phyloP scores from a whole-genome alignment of 2,797 vertebrate species.

The Masticophis lateralis region DNA sequence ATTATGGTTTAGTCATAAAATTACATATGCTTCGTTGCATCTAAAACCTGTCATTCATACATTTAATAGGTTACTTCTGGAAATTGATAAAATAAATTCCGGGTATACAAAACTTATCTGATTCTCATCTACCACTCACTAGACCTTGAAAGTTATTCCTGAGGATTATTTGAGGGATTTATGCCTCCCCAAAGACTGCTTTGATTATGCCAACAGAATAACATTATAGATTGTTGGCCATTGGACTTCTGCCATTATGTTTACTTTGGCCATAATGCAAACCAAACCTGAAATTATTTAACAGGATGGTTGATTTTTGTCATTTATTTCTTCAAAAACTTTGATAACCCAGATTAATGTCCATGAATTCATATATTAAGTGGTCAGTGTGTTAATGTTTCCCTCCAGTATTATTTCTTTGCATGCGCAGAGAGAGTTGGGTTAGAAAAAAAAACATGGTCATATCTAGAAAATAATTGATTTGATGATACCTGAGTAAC shows the following conservation, averaged over 20 bases:
- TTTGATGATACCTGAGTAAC: background rate
- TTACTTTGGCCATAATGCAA: background rate
- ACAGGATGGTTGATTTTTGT: constrained; percentile 18
- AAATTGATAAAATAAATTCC: background rate
- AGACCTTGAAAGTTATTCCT: background rate
- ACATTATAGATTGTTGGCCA: background rate
- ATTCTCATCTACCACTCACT: background rate
- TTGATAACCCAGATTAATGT: constrained; percentile 9
- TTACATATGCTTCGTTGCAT: background rate
- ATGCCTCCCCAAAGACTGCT: background rate
- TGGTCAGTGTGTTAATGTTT: background rate
- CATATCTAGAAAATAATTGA: background rate
- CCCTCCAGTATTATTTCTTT: background rate
- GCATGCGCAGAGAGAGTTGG: background rate
- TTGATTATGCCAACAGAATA: background rate
- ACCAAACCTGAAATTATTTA: background rate
- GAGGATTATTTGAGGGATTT: background rate
- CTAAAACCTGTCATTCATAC: background rate
- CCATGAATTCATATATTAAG: constrained; percentile 44
- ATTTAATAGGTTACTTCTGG: background rate
- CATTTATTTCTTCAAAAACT: constrained; percentile 16
- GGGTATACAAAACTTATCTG: background rate
- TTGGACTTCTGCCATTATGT: background rate
- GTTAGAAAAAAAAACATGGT: background rate
- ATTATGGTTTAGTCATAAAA: background rate